Percentiles rank a stretch among this genome's conserved stretches.
Evolutionary conservation across 2,797 vertebrate genomes (phyloP).

Genomic region (Neomorphus geoffroyi): DNA sequence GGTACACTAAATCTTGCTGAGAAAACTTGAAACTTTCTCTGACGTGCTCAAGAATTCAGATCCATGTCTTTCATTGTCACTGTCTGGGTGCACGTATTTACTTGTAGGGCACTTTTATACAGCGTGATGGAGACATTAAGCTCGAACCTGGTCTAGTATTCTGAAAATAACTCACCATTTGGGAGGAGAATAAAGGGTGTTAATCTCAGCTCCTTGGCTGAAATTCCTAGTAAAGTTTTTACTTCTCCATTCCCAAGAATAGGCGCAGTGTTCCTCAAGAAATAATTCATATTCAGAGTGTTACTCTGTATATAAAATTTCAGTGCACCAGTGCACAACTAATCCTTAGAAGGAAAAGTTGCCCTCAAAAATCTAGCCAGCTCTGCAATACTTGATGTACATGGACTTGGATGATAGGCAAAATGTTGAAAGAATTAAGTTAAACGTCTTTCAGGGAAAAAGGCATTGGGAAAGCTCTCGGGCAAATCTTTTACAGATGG

Average conservation of each 20-base stretch:
- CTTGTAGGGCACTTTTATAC: conserved; percentile 16
- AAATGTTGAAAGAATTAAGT: conserved; percentile 56
- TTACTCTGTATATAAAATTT: conserved; percentile 43
- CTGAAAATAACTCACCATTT: conserved; percentile 57
- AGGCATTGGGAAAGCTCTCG: conserved; percentile 38
- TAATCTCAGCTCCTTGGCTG: conserved; percentile 52
- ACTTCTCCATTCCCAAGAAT: conserved; percentile 35
- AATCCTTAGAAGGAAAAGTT: conserved; percentile 40
- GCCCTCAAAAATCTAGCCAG: conserved; percentile 43
- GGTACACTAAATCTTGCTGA: neutral
- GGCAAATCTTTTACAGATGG: conserved; percentile 70
- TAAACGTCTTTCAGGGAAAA: neutral
- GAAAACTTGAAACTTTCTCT: conserved; percentile 14
- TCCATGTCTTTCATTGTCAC: conserved; percentile 29
- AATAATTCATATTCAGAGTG: conserved; percentile 32
- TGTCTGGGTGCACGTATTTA: neutral
- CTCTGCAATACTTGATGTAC: neutral
- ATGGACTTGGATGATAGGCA: conserved; percentile 16
- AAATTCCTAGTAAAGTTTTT: conserved; percentile 29
- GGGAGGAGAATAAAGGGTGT: conserved; percentile 50
- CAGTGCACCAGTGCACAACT: neutral
- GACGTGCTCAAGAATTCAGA: neutral
- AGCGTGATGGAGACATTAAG: conserved; percentile 46
- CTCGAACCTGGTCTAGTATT: conserved; percentile 22
- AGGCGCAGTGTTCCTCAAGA: conserved; percentile 20